These are phyloP conservation scores for Passerina amoena DNA, from an alignment of 2,113 vertebrate species.

Conservation along the genomic window DNA sequence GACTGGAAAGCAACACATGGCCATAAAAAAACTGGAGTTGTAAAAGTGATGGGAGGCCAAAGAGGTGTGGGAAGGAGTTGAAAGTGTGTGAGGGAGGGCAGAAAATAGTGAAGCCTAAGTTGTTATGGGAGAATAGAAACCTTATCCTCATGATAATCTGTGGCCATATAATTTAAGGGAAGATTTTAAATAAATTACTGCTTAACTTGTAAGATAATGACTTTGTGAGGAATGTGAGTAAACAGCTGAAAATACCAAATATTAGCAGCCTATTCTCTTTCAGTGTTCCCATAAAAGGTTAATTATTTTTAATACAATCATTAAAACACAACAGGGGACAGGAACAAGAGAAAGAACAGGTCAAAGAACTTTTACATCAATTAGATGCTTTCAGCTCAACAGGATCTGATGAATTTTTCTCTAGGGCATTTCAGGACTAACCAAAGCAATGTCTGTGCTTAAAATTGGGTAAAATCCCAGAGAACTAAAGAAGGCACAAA, in stretches of 20 bases:
- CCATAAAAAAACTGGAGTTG: background rate
- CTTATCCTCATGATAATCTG: background rate
- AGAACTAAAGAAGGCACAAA: background rate
- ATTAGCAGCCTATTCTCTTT: background rate
- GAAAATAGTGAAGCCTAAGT: background rate
- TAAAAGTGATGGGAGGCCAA: background rate
- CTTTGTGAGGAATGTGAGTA: background rate
- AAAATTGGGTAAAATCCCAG: slow-evolving; percentile 1
- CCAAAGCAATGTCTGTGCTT: background rate
- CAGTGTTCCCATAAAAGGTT: background rate
- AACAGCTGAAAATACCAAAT: background rate
- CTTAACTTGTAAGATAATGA: background rate
- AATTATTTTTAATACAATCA: background rate
- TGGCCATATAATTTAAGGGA: background rate
- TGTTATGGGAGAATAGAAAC: background rate
- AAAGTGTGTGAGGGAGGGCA: background rate
- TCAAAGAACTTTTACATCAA: background rate
- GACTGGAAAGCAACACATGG: background rate
- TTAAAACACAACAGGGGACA: background rate
- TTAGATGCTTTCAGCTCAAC: background rate
- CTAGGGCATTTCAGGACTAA: background rate
- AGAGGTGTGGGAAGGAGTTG: background rate
- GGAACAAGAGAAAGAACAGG: background rate
- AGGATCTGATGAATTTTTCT: background rate
- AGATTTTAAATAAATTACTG: background rate